phyloP scores from a whole-genome alignment of 2,888 invertebrate genomes.

The Sclerodermus sp. region DNA sequence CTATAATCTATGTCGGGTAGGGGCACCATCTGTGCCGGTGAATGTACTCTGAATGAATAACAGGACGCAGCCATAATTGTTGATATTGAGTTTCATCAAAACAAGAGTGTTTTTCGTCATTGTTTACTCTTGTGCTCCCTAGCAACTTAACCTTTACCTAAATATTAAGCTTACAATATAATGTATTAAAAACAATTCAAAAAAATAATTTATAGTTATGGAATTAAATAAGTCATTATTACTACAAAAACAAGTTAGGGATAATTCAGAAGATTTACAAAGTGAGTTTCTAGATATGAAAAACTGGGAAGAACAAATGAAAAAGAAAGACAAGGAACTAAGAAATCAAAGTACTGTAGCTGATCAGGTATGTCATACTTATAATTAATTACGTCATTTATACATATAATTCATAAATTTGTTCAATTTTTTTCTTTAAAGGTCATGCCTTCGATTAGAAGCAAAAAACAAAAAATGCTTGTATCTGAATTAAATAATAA shows the following conservation, averaged over 20 bases:
- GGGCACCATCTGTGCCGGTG: too few relatives aligned
- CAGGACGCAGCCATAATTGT: too few relatives aligned
- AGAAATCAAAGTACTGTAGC: slow-evolving; percentile 42
- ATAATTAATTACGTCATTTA: neutral
- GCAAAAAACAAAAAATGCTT: slow-evolving; percentile 47
- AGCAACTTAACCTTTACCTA: too few relatives aligned
- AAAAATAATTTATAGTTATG: too few relatives aligned
- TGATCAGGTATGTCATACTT: slow-evolving; percentile 31
- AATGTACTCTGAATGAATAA: too few relatives aligned
- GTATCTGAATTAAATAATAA: slow-evolving; percentile 32
- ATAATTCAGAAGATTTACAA: slow-evolving; percentile 72
- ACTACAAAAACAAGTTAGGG: slow-evolving; percentile 71
- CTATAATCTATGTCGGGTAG: too few relatives aligned
- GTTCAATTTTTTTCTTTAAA: slow-evolving; percentile 11
- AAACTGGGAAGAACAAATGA: slow-evolving; percentile 74
- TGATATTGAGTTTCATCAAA: too few relatives aligned
- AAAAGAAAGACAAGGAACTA: slow-evolving; percentile 68
- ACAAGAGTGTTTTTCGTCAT: too few relatives aligned
- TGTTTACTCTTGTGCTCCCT: too few relatives aligned
- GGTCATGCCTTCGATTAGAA: slow-evolving; percentile 63
- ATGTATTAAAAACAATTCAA: too few relatives aligned
- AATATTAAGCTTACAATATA: too few relatives aligned
- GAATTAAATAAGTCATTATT: slow-evolving; percentile 66
- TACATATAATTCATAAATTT: neutral
- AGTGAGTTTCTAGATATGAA: slow-evolving; percentile 73